Conservation (phyloP, 2,797 vertebrate species). For the Vipera latastei region DNA sequence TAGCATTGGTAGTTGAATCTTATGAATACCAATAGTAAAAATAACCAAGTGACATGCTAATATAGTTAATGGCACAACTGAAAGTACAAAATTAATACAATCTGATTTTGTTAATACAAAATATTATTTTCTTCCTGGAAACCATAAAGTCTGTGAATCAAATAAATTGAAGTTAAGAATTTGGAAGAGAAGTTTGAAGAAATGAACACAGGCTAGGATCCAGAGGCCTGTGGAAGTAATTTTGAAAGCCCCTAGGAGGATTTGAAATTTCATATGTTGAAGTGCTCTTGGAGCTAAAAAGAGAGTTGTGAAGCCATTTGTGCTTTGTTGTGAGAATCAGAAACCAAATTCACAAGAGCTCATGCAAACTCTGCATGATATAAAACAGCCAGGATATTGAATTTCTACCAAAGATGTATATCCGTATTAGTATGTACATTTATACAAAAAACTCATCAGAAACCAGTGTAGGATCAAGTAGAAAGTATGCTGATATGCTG, state of each 20-base stretch:
- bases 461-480: not conserved
- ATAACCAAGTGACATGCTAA: not conserved
- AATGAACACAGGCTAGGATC: not conserved
- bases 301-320: not conserved
- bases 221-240: not conserved
- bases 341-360: not conserved
- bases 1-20: slow-evolving; percentile 49
- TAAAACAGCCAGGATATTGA: not conserved
- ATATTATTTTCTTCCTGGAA: not conserved
- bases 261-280: not conserved
- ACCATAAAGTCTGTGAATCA: no score
- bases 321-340: not conserved
- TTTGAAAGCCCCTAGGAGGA: not conserved
- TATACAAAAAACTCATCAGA: not conserved
- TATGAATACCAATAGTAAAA: slow-evolving; percentile 14
- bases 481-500: not conserved
- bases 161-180: not conserved
- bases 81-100: not conserved
- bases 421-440: not conserved
- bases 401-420: not conserved
- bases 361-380: not conserved
- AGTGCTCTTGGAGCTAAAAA: not conserved
- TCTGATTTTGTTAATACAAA: not conserved
- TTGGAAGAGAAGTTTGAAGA: not conserved
- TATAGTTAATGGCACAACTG: not conserved